Evolutionary conservation across 2,888 invertebrate species (phyloP).

Genomic region (Drosophila macrothrix): DNA sequence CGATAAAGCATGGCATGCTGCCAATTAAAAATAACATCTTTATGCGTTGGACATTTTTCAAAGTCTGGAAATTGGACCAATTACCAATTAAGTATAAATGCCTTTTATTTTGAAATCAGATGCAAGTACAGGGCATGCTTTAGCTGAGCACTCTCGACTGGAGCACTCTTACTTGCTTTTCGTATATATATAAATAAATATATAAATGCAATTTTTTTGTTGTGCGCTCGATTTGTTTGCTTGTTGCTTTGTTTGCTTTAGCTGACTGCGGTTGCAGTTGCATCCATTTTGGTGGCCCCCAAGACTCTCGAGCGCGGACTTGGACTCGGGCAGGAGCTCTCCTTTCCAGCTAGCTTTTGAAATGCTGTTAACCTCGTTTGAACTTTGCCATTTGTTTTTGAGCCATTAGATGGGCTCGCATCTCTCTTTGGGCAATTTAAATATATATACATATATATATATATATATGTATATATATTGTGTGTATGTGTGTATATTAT

Average conservation of each 20-base stretch:
- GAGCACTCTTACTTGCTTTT: neutral
- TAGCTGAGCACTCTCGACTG: neutral
- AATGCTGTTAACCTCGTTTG: slow-evolving; percentile 82
- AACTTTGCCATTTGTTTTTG: slow-evolving; percentile 81
- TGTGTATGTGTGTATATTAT: neutral
- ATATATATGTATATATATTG: too few species aligned
- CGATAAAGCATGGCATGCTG: neutral
- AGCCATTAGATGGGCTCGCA: slow-evolving; percentile 77
- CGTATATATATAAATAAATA: neutral
- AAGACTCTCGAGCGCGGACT: slow-evolving; percentile 19
- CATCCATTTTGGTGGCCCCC: slow-evolving; percentile 73
- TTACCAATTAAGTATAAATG: neutral
- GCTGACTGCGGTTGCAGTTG: slow-evolving; percentile 51
- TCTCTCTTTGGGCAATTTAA: slow-evolving; percentile 71
- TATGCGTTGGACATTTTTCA: neutral
- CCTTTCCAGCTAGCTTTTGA: slow-evolving; percentile 57
- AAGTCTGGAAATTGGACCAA: neutral
- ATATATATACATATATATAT: slow-evolving; percentile 40
- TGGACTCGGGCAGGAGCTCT: slow-evolving; percentile 51
- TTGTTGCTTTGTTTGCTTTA: slow-evolving; percentile 61
- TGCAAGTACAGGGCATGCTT: slow-evolving; percentile 4
- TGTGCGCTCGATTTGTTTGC: slow-evolving; percentile 48
- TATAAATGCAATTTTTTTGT: slow-evolving; percentile 14
- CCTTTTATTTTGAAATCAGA: neutral
- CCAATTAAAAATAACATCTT: neutral